phyloP scores from a whole-genome alignment of 2,113 vertebrate genomes.

The Dryoscopus gambensis region DNA sequence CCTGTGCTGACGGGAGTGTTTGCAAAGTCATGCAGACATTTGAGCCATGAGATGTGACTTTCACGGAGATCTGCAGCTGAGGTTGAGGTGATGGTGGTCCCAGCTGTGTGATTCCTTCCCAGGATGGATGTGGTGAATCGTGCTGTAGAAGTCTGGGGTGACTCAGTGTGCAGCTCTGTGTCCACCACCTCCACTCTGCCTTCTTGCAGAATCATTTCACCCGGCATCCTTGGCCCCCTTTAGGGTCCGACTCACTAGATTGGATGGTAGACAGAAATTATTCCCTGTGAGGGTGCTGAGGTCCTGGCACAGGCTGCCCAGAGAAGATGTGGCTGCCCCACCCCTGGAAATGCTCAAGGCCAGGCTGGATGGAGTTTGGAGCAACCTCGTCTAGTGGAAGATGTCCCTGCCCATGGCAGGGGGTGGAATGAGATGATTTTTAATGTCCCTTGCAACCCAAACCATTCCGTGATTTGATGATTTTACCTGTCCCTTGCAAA shows the following conservation, averaged over 20 bases:
- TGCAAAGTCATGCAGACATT: fast-evolving
- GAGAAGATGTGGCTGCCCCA: not conserved
- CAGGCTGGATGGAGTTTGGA: fast-evolving
- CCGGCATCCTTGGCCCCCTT: not conserved
- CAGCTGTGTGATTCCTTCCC: not conserved
- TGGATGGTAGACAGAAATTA: not conserved
- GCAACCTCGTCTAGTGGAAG: fast-evolving
- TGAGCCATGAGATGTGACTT: not conserved
- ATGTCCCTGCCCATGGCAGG: not conserved
- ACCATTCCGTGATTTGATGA: not conserved
- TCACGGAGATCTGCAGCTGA: not conserved
- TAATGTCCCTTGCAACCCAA: not conserved
- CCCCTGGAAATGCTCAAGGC: not conserved
- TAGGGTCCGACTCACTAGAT: not conserved
- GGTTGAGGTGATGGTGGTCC: not conserved
- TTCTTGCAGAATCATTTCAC: not conserved
- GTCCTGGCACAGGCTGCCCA: fast-evolving
- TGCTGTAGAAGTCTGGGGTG: not conserved
- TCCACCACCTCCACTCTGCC: not conserved
- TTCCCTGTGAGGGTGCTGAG: not conserved
- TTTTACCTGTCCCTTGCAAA: not conserved
- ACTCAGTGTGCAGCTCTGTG: not conserved
- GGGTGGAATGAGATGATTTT: not conserved
- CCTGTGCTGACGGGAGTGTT: not conserved
- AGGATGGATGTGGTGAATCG: not conserved